These are phyloP conservation scores for Ochropleura leucogaster DNA, from an alignment of 2,888 invertebrate genomes.

Conservation along the genomic window DNA sequence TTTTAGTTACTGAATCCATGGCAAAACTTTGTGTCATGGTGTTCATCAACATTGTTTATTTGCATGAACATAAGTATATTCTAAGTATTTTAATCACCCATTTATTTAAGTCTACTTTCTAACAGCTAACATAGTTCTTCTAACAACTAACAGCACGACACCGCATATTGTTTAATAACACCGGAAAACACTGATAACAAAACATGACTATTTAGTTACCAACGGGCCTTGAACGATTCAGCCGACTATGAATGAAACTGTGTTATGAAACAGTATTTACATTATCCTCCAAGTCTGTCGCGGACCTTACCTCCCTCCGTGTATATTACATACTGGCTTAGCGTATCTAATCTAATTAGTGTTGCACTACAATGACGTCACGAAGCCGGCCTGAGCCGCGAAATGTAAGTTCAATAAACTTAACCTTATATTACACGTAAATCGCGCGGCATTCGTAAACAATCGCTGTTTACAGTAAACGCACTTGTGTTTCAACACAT, in stretches of 20 bases:
- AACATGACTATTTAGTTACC: conserved; percentile 67
- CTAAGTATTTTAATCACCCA: conserved; percentile 15
- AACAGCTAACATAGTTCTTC: conserved; percentile 39
- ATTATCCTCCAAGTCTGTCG: conserved; percentile 73
- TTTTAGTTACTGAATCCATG: background rate
- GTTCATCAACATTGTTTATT: background rate
- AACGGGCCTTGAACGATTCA: conserved; percentile 70
- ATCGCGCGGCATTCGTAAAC: conserved; percentile 61
- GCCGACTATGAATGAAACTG: conserved; percentile 58
- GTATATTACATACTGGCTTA: conserved; percentile 78
- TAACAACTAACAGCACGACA: conserved; percentile 50
- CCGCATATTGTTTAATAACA: conserved; percentile 60
- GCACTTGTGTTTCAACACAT: conserved; percentile 58
- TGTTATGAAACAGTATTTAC: conserved; percentile 75
- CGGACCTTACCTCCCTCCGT: conserved; percentile 72
- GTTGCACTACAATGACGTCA: conserved; percentile 84
- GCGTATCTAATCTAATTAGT: conserved; percentile 87
- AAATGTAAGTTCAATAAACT: conserved; percentile 88
- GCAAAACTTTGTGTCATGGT: background rate
- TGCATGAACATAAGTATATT: background rate
- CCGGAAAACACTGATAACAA: conserved; percentile 74
- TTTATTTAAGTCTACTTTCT: conserved; percentile 37
- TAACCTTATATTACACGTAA: conserved; percentile 74
- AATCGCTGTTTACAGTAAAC: conserved; percentile 64
- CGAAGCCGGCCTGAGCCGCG: conserved; percentile 81